These are phyloP conservation scores for Micromys minutus DNA, from an alignment of 2,113 vertebrate species.

Conservation along the genomic window DNA sequence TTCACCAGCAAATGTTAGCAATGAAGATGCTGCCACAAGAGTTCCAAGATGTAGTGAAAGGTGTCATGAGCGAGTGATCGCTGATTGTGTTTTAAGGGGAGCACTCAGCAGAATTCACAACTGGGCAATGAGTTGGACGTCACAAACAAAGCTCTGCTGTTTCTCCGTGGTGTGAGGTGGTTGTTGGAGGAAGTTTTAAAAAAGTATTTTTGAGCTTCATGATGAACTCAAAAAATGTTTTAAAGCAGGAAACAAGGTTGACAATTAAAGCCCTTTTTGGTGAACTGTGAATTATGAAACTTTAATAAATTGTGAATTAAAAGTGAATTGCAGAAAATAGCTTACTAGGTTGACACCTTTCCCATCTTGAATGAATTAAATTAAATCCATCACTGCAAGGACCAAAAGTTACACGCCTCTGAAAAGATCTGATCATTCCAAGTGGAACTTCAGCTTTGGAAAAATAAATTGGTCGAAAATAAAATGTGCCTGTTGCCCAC, in stretches of 20 bases:
- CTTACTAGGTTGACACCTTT: neutral
- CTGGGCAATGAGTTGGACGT: neutral
- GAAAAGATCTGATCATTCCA: neutral
- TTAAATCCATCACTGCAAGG: no score
- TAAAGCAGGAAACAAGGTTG: neutral
- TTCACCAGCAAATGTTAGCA: neutral
- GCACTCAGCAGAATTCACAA: neutral
- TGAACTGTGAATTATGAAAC: neutral
- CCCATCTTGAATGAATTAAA: neutral
- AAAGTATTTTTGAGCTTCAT: neutral
- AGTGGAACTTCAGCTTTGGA: neutral
- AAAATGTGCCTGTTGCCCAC: neutral
- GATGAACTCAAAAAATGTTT: neutral
- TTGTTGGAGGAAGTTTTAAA: neutral
- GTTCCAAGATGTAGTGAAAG: neutral
- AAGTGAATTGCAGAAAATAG: neutral
- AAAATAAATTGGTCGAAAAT: neutral
- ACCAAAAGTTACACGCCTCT: neutral
- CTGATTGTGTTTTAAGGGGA: neutral
- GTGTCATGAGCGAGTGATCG: neutral
- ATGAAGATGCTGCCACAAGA: neutral
- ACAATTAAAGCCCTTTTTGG: neutral
- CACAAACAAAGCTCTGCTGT: neutral
- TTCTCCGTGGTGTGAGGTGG: neutral
- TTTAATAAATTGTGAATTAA: neutral